phyloP scores from a whole-genome alignment of 2,113 vertebrate genomes.

The Murina feae region DNA sequence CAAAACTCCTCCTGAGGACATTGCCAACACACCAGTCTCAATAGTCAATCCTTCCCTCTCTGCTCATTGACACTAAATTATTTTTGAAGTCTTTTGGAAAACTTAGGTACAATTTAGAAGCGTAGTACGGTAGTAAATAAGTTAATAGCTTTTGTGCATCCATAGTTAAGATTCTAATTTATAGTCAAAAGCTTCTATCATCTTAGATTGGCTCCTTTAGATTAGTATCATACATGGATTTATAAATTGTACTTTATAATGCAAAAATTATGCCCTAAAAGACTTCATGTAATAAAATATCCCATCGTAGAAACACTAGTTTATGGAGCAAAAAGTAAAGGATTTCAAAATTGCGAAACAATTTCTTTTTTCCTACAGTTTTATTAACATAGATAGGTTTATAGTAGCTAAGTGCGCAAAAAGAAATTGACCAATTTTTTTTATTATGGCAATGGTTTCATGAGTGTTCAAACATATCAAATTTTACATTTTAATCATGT shows the following conservation, averaged over 20 bases:
- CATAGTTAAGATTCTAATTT: not conserved
- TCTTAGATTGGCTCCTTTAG: not conserved
- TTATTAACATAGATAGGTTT: not conserved
- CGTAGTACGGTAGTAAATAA: not conserved
- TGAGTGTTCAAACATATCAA: not conserved
- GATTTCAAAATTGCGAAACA: not conserved
- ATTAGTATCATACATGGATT: not conserved
- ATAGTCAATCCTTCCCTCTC: not conserved
- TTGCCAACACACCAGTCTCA: not conserved
- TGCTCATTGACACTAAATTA: not conserved
- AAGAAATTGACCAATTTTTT: not conserved
- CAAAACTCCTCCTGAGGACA: not conserved
- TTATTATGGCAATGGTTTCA: not conserved
- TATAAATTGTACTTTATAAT: not conserved
- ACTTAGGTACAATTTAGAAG: not conserved
- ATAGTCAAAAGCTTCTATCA: not conserved
- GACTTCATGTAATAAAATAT: not conserved
- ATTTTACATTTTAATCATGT: not conserved
- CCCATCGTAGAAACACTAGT: not conserved
- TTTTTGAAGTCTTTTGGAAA: not conserved
- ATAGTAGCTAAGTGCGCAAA: not conserved
- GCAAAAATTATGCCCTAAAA: not conserved
- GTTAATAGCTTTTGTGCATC: not conserved
- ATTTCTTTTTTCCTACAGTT: not conserved
- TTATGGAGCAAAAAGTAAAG: not conserved